Base-by-base conservation (phyloP, 2,888 invertebrate species). In the Ecliptopera silaceata region DNA sequence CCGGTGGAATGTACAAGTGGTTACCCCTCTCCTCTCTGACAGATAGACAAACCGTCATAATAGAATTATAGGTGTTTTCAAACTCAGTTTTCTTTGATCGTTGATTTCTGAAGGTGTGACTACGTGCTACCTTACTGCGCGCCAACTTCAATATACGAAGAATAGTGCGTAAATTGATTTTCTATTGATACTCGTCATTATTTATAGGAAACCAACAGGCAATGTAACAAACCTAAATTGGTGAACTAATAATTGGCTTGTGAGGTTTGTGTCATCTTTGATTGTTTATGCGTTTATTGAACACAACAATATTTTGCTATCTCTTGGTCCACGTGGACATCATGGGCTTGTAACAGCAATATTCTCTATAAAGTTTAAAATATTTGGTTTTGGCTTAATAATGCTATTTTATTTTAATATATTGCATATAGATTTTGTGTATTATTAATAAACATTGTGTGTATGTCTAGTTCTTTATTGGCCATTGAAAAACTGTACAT, bases 1-100 rank as follows among this genome's bases (percentile, higher is more conserved):
- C 58, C 58, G 52, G 56, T 59, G 63, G 63, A 61, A 59, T 61
- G 57, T 41, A 57, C 59, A 49, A 13, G 44, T 55, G 57, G 29
- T 29, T 31, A 47, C 6, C 32, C 44, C 15, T 42, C 20, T 1
- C 26, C 0, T 34, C 47, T 54, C 55, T 65, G 60, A 59, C 52
- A 53, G 22, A 12, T 32, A 31, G 15, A 15, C 54, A 47, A 22
- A 22, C 45, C 31, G 44, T 48, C 44, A 53, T 49, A 38, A 52
- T 48, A 43, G 34, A 39, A 38, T 44, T 22, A 31, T 31, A 11
- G 45, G 45, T 50, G 29, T 41, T 46, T 50, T 50, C 13, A 8
- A 39, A 41, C 11, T 31, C 11, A 12, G 22, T n/a, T 10, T 39
- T 8, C 17, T 45, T 20, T n/a, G 34, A 20, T n/a, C 17, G 43